Base-by-base conservation (phyloP, 1,140 invertebrate genomes). In the Cyphomyrmex costatus region DNA sequence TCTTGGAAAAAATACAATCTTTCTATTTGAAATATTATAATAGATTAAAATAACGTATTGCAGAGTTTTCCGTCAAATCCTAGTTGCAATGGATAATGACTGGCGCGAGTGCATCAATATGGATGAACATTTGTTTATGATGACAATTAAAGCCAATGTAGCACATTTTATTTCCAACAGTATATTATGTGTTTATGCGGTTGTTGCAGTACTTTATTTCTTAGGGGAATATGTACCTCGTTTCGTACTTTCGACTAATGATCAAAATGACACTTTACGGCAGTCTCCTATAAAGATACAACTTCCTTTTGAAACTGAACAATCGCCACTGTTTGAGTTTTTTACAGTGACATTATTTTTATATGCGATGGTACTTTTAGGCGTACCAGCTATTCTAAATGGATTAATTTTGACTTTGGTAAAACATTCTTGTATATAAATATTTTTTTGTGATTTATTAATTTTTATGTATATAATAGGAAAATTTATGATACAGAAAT, bases 401-500 rank as follows among this genome's bases (percentile, higher is more conserved):
- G 36, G 33, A 66, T 68, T 68, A 8, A 68, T 79, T 1, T 24
- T 53, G 24, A 66, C 60, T 36, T 27, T 82, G 79, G 79, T 82
- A 73, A 42, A 10, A n/a, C n/a, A 70, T 21, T 65, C n/a, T 63
- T 33, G 30, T 53, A 24, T 2, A 19, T 24, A 60, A 24, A 24
- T 68, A 14, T 53, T 53, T 60, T 27, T 33, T n/a, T n/a, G n/a
- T n/a, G n/a, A n/a, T n/a, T 42, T 2, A 42, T 42, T 42, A 42
- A 42, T 42, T 42, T 42, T 42, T 42, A 42, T 42, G 36, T 42
- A n/a, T n/a, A n/a, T n/a, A 10, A 42, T 19, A n/a, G 3, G 24
- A 1, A 14, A 16, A 63, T 30, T 63, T 63, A 12, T 65, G 19
- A 65, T 19, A 1, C 8, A 65, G 36, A 42, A 42, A 42, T 42